These are phyloP conservation scores for Marmota monax DNA, from an alignment of 2,113 vertebrate species.

Conservation along the genomic window DNA sequence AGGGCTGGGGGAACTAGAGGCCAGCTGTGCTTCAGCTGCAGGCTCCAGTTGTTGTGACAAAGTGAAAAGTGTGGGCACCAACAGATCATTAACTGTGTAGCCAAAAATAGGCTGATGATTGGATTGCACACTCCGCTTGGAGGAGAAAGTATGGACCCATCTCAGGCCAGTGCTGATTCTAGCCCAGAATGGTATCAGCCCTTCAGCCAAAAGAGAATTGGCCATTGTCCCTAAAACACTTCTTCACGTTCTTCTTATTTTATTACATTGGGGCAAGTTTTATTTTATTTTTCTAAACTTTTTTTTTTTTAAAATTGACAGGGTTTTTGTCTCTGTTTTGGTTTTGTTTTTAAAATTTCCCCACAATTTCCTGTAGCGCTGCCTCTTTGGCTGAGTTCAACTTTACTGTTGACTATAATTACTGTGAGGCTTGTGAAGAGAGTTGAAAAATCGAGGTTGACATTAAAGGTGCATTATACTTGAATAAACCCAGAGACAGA, in stretches of 20 bases:
- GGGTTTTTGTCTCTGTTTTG: conserved; percentile 71
- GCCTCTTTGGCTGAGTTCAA: conserved; percentile 60
- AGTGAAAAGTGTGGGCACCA: conserved; percentile 81
- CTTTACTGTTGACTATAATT: conserved; percentile 66
- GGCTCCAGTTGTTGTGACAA: conserved; percentile 81
- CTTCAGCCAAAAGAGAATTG: background rate
- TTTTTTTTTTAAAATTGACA: conserved; percentile 51
- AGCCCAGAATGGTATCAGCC: conserved; percentile 52
- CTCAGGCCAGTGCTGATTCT: conserved; percentile 44
- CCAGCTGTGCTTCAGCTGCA: conserved; percentile 87
- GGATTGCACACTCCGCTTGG: conserved; percentile 54
- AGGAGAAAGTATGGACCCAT: conserved; percentile 46
- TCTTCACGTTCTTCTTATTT: background rate
- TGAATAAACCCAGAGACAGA: conserved; percentile 67
- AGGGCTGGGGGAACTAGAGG: conserved; percentile 75
- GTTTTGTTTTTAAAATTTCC: conserved; percentile 78
- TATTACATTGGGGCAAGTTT: background rate
- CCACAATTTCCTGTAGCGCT: conserved; percentile 73
- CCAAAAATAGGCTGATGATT: conserved; percentile 84
- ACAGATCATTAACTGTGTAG: conserved; percentile 79
- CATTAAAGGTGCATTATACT: conserved; percentile 61
- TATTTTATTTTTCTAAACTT: conserved; percentile 45
- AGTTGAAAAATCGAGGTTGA: conserved; percentile 68
- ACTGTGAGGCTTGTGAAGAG: conserved; percentile 60
- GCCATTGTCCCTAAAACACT: accelerated